Evolutionary conservation across 2,888 invertebrate genomes (phyloP).

Genomic region (Metopia argyrocephala): DNA sequence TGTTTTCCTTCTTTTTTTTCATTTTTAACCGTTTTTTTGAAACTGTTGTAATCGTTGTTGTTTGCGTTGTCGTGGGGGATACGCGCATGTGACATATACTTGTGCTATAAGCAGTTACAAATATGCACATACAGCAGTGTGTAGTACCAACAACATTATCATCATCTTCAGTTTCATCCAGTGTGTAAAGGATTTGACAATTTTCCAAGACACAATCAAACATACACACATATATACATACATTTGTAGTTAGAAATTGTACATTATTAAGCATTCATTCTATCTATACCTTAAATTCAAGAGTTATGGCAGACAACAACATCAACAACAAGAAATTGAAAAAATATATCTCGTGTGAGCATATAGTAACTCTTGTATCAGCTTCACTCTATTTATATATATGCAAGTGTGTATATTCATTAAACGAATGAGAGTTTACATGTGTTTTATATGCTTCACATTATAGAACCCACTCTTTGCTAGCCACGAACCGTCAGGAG

Average conservation of each 20-base stretch:
- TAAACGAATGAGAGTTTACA: no score
- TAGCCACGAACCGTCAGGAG: no score
- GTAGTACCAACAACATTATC: background rate
- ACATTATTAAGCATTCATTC: no score
- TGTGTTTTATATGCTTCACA: slow-evolving; percentile 51
- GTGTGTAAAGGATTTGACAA: background rate
- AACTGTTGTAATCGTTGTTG: slow-evolving; percentile 7
- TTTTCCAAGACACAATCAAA: background rate
- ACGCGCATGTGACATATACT: slow-evolving; percentile 61
- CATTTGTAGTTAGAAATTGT: no score
- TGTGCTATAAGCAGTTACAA: slow-evolving; percentile 24
- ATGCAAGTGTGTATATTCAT: background rate
- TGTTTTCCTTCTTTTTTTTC: slow-evolving; percentile 25
- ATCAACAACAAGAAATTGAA: background rate
- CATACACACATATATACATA: no score
- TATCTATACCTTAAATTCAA: no score
- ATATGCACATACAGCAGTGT: background rate
- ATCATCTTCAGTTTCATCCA: background rate
- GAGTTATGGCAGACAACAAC: background rate
- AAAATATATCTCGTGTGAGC: slow-evolving; percentile 59
- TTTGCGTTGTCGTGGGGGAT: background rate
- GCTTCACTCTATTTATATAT: slow-evolving; percentile 9
- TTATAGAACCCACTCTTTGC: background rate
- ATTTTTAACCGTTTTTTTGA: slow-evolving; percentile 32
- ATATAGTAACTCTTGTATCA: slow-evolving; percentile 60